Evolutionary conservation across 2,888 invertebrate genomes (phyloP), one percentile per base, ranked within the genome.

Genomic region (Graphium colonna): DNA sequence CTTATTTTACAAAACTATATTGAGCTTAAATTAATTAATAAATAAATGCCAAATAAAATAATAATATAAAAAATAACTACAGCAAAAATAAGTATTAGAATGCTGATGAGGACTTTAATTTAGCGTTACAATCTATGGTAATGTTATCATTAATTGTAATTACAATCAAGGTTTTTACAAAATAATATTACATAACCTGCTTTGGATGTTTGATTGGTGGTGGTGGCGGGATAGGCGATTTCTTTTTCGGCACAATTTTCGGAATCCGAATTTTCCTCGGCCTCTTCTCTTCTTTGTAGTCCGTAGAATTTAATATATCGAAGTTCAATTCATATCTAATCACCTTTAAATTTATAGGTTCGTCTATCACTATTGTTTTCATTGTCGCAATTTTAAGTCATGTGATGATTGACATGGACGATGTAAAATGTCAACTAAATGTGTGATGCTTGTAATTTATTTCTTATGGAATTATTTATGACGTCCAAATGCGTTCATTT

Each of bases 281-380:
- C 64, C 75, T 79, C 61, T 70, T 77, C 60, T 63, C 62, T 18
- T 59, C 53, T 40, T 59, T 67, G 15, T 72, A 65, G 21, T 53
- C 71, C 56, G 73, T 69, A 18, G 64, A 51, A 51, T 64, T 61
- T 1, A 83, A 63, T 1, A 71, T 63, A 18, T 78, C 71, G 48
- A 88, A 86, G 60, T 89, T 83, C 48, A 89, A 60, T 65, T 88
- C 86, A 53, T 81, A 85, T 55, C 75, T 76, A 39, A 89, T 81
- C 1, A 89, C 85, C 75, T 78, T 87, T 48, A 89, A 73, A 70
- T 89, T 89, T 56, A 88, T 83, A 1, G 85, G 79, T 58, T 82
- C 75, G 21, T 75, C 69, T 42, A 77, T 73, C 63, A 72, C 76
- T 59, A 86, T 81, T 33, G 87, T 86, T 71, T 84, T 75, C 87